Evolutionary conservation across 2,113 vertebrate species (phyloP), one percentile per base, ranked within the genome.

Genomic region (Sylvicapra grimmia): DNA sequence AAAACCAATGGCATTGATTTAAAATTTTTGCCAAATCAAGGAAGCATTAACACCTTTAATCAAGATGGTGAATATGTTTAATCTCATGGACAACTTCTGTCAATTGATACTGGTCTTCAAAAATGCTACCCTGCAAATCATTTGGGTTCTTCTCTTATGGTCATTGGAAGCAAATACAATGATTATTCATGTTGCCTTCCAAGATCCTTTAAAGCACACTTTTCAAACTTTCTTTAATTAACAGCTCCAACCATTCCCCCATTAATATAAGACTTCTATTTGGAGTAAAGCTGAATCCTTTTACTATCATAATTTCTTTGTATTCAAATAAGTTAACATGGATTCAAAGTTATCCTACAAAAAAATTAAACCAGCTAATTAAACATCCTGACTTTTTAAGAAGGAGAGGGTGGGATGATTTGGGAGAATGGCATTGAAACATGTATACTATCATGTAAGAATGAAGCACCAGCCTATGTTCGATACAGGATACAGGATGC

Each of bases 361-460:
- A 58, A 53, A 44, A 72, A 92, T 90, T 75, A 90, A 63, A 79
- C 92, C 6, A 86, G 89, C 82, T 97, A 88, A 88, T 92, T 97
- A 88, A 88, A 56, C 27, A 77, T 72, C 5, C 31, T 85, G 36
- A 92, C 19, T 86, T 96, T 93, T 93, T 8, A 63, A 90, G 51
- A n/a, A n/a, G n/a, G n/a, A n/a, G n/a, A n/a, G n/a, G n/a, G n/a
- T n/a, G n/a, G n/a, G n/a, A n/a, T n/a, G n/a, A n/a, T n/a, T n/a
- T n/a, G n/a, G n/a, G n/a, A n/a, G n/a, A n/a, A n/a, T n/a, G n/a
- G n/a, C n/a, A n/a, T n/a, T n/a, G n/a, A n/a, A n/a, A n/a, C n/a
- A n/a, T n/a, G n/a, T n/a, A n/a, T n/a, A n/a, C n/a, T n/a, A n/a
- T n/a, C n/a, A n/a, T n/a, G n/a, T n/a, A n/a, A n/a, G n/a, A n/a